Evolutionary conservation across 2,888 invertebrate species (phyloP), one percentile per base, ranked within the genome.

Genomic region (Rhingia rostrata): DNA sequence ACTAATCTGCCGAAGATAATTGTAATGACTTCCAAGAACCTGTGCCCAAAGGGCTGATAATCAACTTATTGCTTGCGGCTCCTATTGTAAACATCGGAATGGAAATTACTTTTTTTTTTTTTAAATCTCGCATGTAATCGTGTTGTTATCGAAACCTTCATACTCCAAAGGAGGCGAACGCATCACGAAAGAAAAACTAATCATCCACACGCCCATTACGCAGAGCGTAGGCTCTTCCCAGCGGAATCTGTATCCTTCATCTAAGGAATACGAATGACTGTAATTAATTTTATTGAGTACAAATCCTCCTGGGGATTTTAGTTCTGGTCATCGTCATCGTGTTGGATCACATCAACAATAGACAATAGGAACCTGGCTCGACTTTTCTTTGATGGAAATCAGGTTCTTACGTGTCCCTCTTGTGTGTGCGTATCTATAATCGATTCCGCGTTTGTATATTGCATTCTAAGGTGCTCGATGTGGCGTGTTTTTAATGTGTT

Each of bases 191-290:
- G 47, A 12, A 30, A 58, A 69, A 47, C 69, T 67, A 45, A 67
- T 67, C 67, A 45, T 56, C 43, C 54, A 54, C 67, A 56, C 69
- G 56, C 56, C 69, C 69, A 69, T 69, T 47, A 39, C 4, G 41
- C 6, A 14, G 22, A 22, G 22, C 22, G 2, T 22, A 22, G 22
- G 22, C 22, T 22, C 22, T 22, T 22, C 22, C 22, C 22, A 6
- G 5, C 30, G 4, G 37, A 66, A 66, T 66, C 64, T 66, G 53
- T 35, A 66, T 53, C 64, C 51, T 53, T 41, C 45, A 69, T 69
- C 56, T 37, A 45, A 69, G 35, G 69, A 58, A 54, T 69, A 69
- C 47, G 47, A 58, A 69, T 69, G 69, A 47, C 45, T 69, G 69
- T 69, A 69, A 69, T 69, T 69, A 58, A 47, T 45, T 45, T 56